Evolutionary conservation across 2,113 vertebrate genomes (phyloP), one percentile per base, ranked within the genome.

Genomic region (Psilopsiagon aymara): DNA sequence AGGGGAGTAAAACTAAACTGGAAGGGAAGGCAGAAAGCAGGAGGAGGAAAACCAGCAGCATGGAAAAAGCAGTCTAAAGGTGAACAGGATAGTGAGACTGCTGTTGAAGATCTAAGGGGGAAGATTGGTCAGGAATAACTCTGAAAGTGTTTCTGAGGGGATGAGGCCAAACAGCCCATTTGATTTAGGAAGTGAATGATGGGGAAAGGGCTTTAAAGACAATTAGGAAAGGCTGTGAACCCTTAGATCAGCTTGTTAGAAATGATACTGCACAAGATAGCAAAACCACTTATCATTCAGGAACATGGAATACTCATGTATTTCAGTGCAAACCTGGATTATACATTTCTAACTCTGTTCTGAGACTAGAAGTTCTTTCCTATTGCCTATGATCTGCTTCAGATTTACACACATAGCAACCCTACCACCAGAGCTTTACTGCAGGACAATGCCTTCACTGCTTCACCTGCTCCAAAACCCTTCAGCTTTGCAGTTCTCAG

Each of bases 1-100:
- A 35, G 51, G 66, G 87, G 78, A 91, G 71, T 51, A 68, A 74
- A 92, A 90, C 19, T 71, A 84, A 90, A 71, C 35, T 51, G 51
- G 57, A 46, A 78, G 9, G 18, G 27, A 8, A 13, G 15, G 63
- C 49, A 82, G 44, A 69, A 63, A 86, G 29, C 15, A 41, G 49
- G 59, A 39, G 39, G 24, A 80, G 11, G 15, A 29, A 71, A 64
- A 35, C 4, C 23, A 79, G n/a, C 20, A 59, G 31, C 79, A 59
- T 23, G 35, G 24, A 37, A 69, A 82, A 52, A 49, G 39, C 11
- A 31, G 16, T 10, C 16, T 51, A 10, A 70, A 59, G 39, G 55
- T 37, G 33, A 62, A 27, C 1, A 44, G 57, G 35, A 59, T 16
- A 59, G 33, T 16, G 39, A 75, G 43, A 43, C 17, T 67, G 62